Evolutionary conservation across 2,113 vertebrate genomes (phyloP).

Genomic region (Rana temporaria): DNA sequence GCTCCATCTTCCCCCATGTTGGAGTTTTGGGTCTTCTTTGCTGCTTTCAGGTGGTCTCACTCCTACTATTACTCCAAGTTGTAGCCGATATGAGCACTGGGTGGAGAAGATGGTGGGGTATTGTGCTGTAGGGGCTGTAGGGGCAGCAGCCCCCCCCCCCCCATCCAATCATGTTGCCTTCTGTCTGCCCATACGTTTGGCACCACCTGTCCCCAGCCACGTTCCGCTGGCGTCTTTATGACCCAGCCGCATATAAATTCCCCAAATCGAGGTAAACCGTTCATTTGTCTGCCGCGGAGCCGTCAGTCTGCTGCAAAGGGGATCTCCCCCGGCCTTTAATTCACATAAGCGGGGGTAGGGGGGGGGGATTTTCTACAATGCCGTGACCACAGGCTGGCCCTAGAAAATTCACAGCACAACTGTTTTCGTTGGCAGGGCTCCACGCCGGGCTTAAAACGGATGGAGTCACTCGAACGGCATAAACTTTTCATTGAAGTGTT

Average conservation of each 20-base stretch:
- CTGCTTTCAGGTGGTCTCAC: too few relatives aligned
- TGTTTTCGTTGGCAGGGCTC: constrained; percentile 33
- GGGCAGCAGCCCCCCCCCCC: too few relatives aligned
- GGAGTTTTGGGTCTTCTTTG: too few relatives aligned
- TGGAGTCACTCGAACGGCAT: constrained; percentile 38
- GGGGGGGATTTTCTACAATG: constrained; percentile 28
- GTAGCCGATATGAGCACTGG: too few relatives aligned
- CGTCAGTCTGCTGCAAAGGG: neutral
- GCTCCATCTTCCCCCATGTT: too few relatives aligned
- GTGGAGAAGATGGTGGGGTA: too few relatives aligned
- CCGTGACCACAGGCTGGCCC: constrained; percentile 17
- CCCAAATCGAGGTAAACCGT: neutral
- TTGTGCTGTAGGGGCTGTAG: too few relatives aligned
- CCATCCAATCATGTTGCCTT: too few relatives aligned
- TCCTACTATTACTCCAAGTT: too few relatives aligned
- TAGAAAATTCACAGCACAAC: constrained; percentile 16
- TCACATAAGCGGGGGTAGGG: neutral
- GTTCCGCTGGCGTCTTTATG: neutral
- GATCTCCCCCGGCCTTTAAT: neutral
- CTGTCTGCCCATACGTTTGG: neutral
- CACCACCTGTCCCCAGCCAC: constrained; percentile 14
- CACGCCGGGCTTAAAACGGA: constrained; percentile 19
- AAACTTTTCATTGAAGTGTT: constrained; percentile 45
- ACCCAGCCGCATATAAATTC: neutral
- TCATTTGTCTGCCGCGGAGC: neutral